Evolutionary conservation across 2,113 vertebrate species (phyloP), one percentile per base, ranked within the genome.

Genomic region (Gopherus evgoodei): DNA sequence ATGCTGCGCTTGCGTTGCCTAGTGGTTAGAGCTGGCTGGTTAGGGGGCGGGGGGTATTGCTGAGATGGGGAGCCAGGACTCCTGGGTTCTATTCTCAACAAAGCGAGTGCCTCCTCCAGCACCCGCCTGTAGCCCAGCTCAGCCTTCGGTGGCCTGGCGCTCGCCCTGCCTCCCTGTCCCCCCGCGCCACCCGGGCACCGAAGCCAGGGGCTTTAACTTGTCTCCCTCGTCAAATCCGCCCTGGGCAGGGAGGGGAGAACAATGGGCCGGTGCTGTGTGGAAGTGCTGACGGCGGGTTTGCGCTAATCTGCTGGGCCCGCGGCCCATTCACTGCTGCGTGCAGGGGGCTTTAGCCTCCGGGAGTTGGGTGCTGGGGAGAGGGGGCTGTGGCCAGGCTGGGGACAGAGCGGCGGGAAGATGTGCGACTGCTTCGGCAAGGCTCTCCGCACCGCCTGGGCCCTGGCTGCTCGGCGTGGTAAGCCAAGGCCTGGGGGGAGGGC

Each of bases 121-220:
- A 65, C 6, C 11, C 13, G 6, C 5, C 12, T 35, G 17, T 65
- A 24, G 44, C 84, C 9, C 42, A 29, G n/a, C 31, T 83, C 49
- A 81, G 88, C 56, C 93, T 83, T 42, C 22, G 54, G 89, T 44
- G 92, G 91, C 86, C 86, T 56, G 38, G 87, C 91, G 44, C 79
- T 75, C 52, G 29, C 57, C 57, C 57, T 14, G 27, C 57, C 57
- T 5, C 27, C 27, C 57, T 5, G 62, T 35, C 14, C 31, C 16
- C 31, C 35, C 4, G 62, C 6, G 29, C 59, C 13, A 13, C 59
- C 59, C 13, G 11, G 17, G 5, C 49, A 44, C 31, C 42, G 50
- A 22, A 19, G 72, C 12, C 31, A 12, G 29, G 52, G 42, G 42
- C 75, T 35, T 38, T 47, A 50, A 16, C 49, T 53, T 83, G n/a